A percentile compares a stretch with the other conserved stretches of the same genome.
phyloP scores from a whole-genome alignment of 2,888 invertebrate genomes.

The Diaphora mendica region DNA sequence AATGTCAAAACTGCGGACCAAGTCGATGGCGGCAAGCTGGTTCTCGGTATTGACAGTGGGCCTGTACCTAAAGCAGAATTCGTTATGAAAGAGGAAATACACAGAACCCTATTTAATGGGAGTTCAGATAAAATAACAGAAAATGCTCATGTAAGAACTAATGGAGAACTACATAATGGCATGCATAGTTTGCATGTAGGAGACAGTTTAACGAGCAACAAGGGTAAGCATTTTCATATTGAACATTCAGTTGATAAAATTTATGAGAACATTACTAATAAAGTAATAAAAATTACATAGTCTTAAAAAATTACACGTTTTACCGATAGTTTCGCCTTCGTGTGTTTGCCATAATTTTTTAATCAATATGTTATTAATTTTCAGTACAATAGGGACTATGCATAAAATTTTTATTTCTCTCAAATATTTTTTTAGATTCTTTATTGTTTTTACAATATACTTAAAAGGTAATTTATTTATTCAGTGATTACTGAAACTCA shows the following conservation, averaged over 20 bases:
- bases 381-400: too few relatives aligned
- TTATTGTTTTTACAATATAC: too few relatives aligned
- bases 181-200: constrained; percentile 49
- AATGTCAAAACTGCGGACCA: constrained; percentile 63
- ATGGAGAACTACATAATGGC: constrained; percentile 46
- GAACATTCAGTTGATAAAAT: background rate
- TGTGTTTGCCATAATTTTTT: too few relatives aligned
- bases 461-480: too few relatives aligned
- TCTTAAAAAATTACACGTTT: background rate
- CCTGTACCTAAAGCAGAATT: constrained; percentile 79
- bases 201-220: constrained; percentile 55
- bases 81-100: constrained; percentile 79
- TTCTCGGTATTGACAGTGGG: constrained; percentile 76
- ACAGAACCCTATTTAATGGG: constrained; percentile 72
- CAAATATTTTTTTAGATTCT: too few relatives aligned
- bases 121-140: constrained; percentile 44
- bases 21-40: constrained; percentile 58
- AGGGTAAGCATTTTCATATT: constrained; percentile 49
- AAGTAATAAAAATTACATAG: background rate
- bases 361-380: too few relatives aligned
- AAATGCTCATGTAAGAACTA: constrained; percentile 45
- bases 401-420: too few relatives aligned
- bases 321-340: background rate
- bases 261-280: background rate
- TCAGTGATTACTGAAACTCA: too few relatives aligned